Base-by-base conservation (phyloP, 2,113 vertebrate genomes). In the Furnarius figulus region DNA sequence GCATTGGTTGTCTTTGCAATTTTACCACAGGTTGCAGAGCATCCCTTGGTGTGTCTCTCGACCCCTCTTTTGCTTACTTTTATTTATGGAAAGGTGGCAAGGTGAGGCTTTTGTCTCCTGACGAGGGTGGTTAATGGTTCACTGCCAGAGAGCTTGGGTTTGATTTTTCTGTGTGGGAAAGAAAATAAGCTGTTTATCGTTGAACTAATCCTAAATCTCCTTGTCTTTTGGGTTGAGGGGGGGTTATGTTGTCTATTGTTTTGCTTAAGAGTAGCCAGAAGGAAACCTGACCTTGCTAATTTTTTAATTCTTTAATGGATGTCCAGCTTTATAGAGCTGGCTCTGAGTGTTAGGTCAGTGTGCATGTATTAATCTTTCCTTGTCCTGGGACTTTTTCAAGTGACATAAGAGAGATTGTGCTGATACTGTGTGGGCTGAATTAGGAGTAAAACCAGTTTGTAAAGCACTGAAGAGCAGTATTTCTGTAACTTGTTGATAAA, bases 81-180 rank as follows among this genome's bases (percentile, higher is more conserved):
- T 93, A 55, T 93, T 90, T 61, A 76, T 73, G 56, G 65, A 13
- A 42, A 74, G 93, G 76, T 94, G 94, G 68, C 59, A 85, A 83
- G 85, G 89, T 42, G 85, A 75, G 87, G 82, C 85, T 97, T 97
- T 97, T 97, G 90, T 97, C 96, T 90, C 67, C 74, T 87, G 62
- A 3, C 85, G 40, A 56, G 71, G 66, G 77, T 94, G 89, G 75
- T 86, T 92, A 84, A 42, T 74, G 52, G 84, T 65, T 93, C 81
- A 42, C 84, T 75, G 61, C 15, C 44, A 79, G 85, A 72, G 70
- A 53, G 89, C 76, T 95, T 90, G 89, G 65, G 52, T 94, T 96
- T 78, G 42, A 9, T 92, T 94, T 94, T 58, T 49, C 67, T 58
- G 21, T 31, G 76, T 39, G 73, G 52, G 46, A 62, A 71, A 62